These are phyloP conservation scores for Echeneis naucrates DNA, from an alignment of 2,797 vertebrate genomes.

Conservation along the genomic window DNA sequence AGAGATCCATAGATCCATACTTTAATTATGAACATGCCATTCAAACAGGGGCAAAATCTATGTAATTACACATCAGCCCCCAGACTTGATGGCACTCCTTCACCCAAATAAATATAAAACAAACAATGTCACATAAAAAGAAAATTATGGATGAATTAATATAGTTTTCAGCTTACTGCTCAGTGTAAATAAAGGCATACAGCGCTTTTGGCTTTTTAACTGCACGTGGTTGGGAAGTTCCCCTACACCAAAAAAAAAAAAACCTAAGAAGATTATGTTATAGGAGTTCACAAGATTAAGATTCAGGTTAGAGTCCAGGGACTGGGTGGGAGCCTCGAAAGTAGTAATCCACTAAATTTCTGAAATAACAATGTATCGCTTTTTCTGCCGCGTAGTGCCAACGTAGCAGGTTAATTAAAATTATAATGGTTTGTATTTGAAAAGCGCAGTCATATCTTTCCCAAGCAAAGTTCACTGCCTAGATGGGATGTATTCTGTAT, in stretches of 20 bases:
- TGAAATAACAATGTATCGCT: constrained; percentile 11
- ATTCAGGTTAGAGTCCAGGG: not conserved
- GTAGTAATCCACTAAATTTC: constrained; percentile 3
- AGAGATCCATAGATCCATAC: too few relatives aligned
- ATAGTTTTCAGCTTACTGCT: not conserved
- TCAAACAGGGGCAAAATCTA: not conserved
- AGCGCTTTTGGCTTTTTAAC: not conserved
- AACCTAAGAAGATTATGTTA: not conserved
- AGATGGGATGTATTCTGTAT: constrained; percentile 13
- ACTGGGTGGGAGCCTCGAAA: not conserved
- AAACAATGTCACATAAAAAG: not conserved
- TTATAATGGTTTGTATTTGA: not conserved
- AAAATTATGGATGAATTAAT: not conserved
- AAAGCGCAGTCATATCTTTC: not conserved
- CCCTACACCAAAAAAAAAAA: constrained; percentile 1
- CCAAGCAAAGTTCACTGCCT: constrained; percentile 7
- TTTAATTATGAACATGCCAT: constrained; percentile 1
- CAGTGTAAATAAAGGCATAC: not conserved
- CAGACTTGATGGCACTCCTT: not conserved
- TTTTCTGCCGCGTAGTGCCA: not conserved
- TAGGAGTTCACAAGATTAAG: constrained; percentile 10
- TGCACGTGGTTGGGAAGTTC: constrained; percentile 25
- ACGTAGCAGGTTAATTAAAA: not conserved
- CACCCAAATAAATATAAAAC: not conserved
- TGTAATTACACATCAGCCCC: not conserved